Base-by-base conservation (phyloP, 1,140 invertebrate genomes). In the Trypoxylus dichotomus region DNA sequence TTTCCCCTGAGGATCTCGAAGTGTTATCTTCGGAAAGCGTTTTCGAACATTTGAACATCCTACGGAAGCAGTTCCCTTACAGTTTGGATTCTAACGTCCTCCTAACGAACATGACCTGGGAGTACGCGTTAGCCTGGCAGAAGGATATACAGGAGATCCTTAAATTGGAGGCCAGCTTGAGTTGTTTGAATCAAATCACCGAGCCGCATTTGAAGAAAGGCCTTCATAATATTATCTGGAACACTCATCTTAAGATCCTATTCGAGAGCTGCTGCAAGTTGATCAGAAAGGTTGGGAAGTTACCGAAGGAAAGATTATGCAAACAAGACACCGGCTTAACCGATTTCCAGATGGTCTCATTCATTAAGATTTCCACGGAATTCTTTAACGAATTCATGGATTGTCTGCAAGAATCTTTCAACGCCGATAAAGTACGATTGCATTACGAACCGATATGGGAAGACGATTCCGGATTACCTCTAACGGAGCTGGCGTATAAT, bases 91-190 rank as follows among this genome's bases (percentile, higher is more conserved):
- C 92, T 37, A 92, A 93, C 82, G 91, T 93, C 41, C 85, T 98
- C 32, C 86, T 97, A 42, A 91, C 93, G 11, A 96, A 97, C 86
- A 92, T 97, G 88, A 92, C 91, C 81, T 98, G 96, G 96, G 95
- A 97, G 85, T 96, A 95, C 86, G 91, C 94, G 77, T 90, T 94
- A 79, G 89, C 90, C 74, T 98, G 96, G 96, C 93, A 94, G 84
- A 95, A 93, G 86, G 91, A 93, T 80, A 90, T 93, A 77, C 89
- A 92, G 71, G 89, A 90, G 75, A 87, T 93, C n/a, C 86, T 90
- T 19, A 86, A 90, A 80, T 86, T 96, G 2, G 86, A 91, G 78
- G 90, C 91, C 11, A 90, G 92, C 0, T 81, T 95, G 1, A 85
- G 86, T 54, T 93, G 91, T 83, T 84, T 93, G 80, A 85, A 83